Evolutionary conservation across 2,888 invertebrate species (phyloP).

Genomic region (Drosophila algonquin): DNA sequence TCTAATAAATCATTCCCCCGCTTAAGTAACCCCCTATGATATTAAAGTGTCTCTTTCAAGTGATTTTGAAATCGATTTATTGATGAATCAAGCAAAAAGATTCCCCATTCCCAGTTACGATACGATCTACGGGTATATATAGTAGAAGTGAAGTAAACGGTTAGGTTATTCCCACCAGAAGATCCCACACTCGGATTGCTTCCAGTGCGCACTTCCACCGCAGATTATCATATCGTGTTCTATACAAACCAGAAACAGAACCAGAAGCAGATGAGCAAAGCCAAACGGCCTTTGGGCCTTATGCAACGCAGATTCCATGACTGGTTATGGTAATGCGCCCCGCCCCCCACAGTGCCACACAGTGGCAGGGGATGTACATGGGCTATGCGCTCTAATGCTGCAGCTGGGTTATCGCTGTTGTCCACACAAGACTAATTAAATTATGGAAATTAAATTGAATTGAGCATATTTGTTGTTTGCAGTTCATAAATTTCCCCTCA

Average conservation of each 20-base stretch:
- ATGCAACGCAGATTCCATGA: constrained; percentile 2
- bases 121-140: too few species aligned
- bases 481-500: constrained; percentile 62
- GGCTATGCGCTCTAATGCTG: not conserved
- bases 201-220: not conserved
- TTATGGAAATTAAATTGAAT: constrained; percentile 71
- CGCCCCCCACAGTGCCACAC: not conserved
- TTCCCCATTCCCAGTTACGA: too few species aligned
- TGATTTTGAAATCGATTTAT: too few species aligned
- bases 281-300: not conserved
- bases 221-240: constrained; percentile 33
- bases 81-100: too few species aligned
- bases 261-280: constrained; percentile 28
- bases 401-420: constrained; percentile 3
- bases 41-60: too few species aligned
- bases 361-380: too few species aligned
- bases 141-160: too few species aligned
- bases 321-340: constrained; percentile 32
- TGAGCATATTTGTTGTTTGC: constrained; percentile 58
- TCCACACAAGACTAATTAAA: constrained; percentile 57
- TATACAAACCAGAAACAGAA: constrained; percentile 14
- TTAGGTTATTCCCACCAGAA: not conserved
- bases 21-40: too few species aligned
- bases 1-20: too few species aligned
- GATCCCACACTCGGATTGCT: not conserved